phyloP scores from a whole-genome alignment of 2,797 vertebrate genomes.

The Melanotaenia pygmaea region DNA sequence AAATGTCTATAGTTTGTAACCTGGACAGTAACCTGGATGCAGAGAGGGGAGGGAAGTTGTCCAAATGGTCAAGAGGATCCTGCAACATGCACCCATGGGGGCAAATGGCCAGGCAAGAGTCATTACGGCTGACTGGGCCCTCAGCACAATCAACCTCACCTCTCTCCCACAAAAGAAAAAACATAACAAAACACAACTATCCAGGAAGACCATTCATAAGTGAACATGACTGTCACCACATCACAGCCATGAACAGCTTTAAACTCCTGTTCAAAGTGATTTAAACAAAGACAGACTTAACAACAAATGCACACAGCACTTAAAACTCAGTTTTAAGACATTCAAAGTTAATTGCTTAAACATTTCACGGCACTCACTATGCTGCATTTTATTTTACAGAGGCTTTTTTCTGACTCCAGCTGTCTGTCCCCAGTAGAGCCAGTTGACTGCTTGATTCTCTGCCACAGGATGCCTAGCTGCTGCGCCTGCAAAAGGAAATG shows the following conservation, averaged over 20 bases:
- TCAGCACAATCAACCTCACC: conserved; percentile 44
- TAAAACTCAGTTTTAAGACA: conserved; percentile 7
- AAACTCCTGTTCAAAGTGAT: neutral
- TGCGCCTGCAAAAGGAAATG: conserved; percentile 69
- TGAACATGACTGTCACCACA: conserved; percentile 24
- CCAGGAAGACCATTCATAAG: conserved; percentile 17
- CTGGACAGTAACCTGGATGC: conserved; percentile 8
- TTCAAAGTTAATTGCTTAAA: conserved; percentile 28
- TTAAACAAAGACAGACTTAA: conserved; percentile 14
- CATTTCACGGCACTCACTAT: conserved; percentile 4
- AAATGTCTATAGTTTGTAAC: conserved; percentile 7
- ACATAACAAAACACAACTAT: conserved; percentile 45
- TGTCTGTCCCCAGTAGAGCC: conserved; percentile 30
- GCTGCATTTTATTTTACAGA: conserved; percentile 28
- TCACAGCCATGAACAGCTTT: conserved; percentile 7
- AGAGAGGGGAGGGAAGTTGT: conserved; percentile 35
- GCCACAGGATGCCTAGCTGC: conserved; percentile 61
- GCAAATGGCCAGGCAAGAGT: conserved; percentile 58
- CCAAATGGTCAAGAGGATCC: conserved; percentile 60
- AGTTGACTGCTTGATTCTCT: conserved; percentile 54
- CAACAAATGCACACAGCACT: neutral
- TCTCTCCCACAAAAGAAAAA: conserved; percentile 34
- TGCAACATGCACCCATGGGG: conserved; percentile 60
- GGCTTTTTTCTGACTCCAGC: conserved; percentile 32
- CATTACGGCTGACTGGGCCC: conserved; percentile 64